Percentiles rank a stretch among this genome's conserved stretches.
Conservation (phyloP, 2,888 invertebrate species). For the Lobophora halterata region DNA sequence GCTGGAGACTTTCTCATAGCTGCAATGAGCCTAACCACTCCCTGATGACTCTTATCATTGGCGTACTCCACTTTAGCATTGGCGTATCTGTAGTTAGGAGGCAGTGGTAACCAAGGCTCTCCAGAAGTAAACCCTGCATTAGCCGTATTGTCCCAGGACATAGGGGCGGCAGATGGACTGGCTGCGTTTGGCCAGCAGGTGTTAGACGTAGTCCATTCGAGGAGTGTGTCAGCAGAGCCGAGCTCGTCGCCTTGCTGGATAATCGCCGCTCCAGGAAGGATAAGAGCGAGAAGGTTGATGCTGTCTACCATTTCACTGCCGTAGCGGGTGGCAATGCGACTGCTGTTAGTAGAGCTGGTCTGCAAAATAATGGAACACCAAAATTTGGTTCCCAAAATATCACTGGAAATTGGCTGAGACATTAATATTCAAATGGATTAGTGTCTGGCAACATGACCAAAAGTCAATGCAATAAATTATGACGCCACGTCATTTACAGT, state of each 20-base stretch:
- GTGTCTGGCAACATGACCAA: too few relatives aligned
- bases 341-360: conserved; percentile 53
- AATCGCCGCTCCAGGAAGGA: conserved; percentile 87
- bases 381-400: too few relatives aligned
- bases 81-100: conserved; percentile 81
- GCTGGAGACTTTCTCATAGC: conserved; percentile 69
- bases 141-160: conserved; percentile 72
- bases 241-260: conserved; percentile 92
- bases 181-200: conserved; percentile 72
- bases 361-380: conserved; percentile 35
- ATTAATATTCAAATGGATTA: too few relatives aligned
- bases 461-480: too few relatives aligned
- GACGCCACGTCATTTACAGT: too few relatives aligned
- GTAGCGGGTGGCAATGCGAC: conserved; percentile 80
- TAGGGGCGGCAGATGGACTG: conserved; percentile 53
- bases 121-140: conserved; percentile 75
- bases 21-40: conserved; percentile 56
- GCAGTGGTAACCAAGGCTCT: conserved; percentile 85
- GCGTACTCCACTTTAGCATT: conserved; percentile 82
- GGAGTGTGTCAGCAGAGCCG: conserved; percentile 80
- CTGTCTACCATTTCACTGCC: conserved; percentile 84
- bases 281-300: conserved; percentile 84
- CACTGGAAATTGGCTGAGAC: too few relatives aligned
- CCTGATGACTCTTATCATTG: conserved; percentile 73
- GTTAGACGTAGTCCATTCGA: conserved; percentile 64